A percentile compares a stretch with the other conserved stretches of the same genome.
These are phyloP conservation scores for Achroia grisella DNA, from an alignment of 1,140 invertebrate species.

Conservation along the genomic window DNA sequence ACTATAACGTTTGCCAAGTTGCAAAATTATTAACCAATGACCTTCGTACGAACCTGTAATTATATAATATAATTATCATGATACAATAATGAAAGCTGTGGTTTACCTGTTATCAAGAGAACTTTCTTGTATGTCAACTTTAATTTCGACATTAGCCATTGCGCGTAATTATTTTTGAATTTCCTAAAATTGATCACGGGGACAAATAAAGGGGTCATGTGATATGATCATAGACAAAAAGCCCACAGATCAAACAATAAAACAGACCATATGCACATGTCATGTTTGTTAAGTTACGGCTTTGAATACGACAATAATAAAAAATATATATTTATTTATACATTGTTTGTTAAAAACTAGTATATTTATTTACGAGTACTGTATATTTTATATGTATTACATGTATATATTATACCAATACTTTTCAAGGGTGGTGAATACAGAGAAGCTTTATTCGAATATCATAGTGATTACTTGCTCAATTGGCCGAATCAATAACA, in stretches of 20 bases:
- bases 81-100: constrained; percentile 11
- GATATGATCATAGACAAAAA: constrained; percentile 55
- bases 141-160: constrained; percentile 64
- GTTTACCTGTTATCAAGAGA: constrained; percentile 69
- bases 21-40: constrained; percentile 45
- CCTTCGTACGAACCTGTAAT: constrained; percentile 45
- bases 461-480: too few relatives aligned
- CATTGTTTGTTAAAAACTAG: too few relatives aligned
- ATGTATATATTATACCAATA: too few relatives aligned
- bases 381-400: too few relatives aligned
- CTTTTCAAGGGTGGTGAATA: too few relatives aligned
- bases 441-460: too few relatives aligned
- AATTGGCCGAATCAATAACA: too few relatives aligned
- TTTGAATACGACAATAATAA: too few relatives aligned
- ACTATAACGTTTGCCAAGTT: constrained; percentile 38
- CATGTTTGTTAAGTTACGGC: too few relatives aligned
- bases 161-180: constrained; percentile 71
- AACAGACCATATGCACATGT: too few relatives aligned
- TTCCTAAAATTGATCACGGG: constrained; percentile 72
- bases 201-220: constrained; percentile 73
- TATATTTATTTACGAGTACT: too few relatives aligned
- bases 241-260: constrained; percentile 1
- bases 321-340: too few relatives aligned
- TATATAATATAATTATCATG: constrained; percentile 58
- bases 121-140: constrained; percentile 55